Evolutionary conservation across 2,797 vertebrate genomes (phyloP), one percentile per base, ranked within the genome.

Genomic region (Enteromius treurensis): DNA sequence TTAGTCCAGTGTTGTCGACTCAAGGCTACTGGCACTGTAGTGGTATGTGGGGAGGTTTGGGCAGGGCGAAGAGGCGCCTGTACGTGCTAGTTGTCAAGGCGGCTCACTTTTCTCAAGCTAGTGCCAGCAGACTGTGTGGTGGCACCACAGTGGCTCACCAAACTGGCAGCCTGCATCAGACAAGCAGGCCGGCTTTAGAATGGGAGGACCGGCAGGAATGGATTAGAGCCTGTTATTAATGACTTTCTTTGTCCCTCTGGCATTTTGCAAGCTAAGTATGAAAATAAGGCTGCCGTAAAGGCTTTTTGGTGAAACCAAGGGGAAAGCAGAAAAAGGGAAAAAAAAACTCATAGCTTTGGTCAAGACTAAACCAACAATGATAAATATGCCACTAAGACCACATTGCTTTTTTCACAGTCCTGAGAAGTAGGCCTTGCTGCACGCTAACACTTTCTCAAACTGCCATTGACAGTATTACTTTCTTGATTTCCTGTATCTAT

Each of bases 191-290:
- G 77, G 37, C 82, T 88, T 88, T 90, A 90, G 88, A 88, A 74
- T 77, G 60, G 77, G 64, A 88, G 87, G 86, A 88, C 76, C 83
- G 89, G 88, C 91, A 93, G 92, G 91, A 93, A 94, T 90, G 91
- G 88, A 94, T 94, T 93, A 94, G 90, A 91, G 90, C 85, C 87
- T 88, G 89, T 92, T 93, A 94, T 92, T 93, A 93, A 93, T 91
- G 85, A 91, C 86, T 90, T 87, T 87, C 64, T 86, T 85, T 84
- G 79, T 83, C 88, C 88, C 85, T 90, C 69, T 90, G 88, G 21
- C 79, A 75, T 86, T 87, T 70, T 88, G 86, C 80, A 79, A 85
- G 82, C 88, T 81, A 90, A 89, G 89, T 85, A 84, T 80, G 86
- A 86, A 88, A 82, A 87, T 91, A 86, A 88, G 49, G 77, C 86